Base-by-base conservation (phyloP, 2,888 invertebrate genomes). In the Deladenus siricidicola region DNA sequence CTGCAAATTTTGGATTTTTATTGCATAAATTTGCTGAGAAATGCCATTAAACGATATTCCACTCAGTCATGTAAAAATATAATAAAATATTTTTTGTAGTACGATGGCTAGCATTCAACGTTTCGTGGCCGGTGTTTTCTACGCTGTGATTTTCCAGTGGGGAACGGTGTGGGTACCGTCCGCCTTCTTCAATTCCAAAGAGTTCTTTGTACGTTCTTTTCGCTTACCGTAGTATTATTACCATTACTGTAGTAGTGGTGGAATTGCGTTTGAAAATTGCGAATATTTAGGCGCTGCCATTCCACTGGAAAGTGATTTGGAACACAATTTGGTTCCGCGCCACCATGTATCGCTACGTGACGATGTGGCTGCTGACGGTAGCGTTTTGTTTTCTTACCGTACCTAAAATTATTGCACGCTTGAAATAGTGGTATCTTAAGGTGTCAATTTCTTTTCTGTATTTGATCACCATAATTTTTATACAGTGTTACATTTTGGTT, bases 281-380 rank as follows among this genome's bases (percentile, higher is more conserved):
- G 14, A 24, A 6, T 52, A 24, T 74, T 56, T 54, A 77, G 70
- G 63, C 60, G 26, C 48, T 70, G 24, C 67, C 74, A 3, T 75
- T 78, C 67, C 63, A 72, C 55, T 76, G 73, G 73, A 68, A 78
- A 24, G 71, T 76, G 63, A 65, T 76, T 21, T 77, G 77, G 77
- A 73, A 69, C 10, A 71, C 72, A 3, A 64, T 73, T 34, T 76
- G 76, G 74, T 77, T 74, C 71, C 67, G 78, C 39, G 72, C 79
- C 43, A 75, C 81, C 3, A 66, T 94, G 3, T 90, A 89, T 80
- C 92, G 92, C 80, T 96, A 96, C 78, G 88, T 93, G 53, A 87
- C 89, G 1, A 89, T 88, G 78, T 96, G 94, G 94, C 83, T 94
- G 48, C 83, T 96, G 23, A 86, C 89, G 2, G 82, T 82, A 70